Base-by-base conservation (phyloP, 2,888 invertebrate species). In the Xylota sylvarum region DNA sequence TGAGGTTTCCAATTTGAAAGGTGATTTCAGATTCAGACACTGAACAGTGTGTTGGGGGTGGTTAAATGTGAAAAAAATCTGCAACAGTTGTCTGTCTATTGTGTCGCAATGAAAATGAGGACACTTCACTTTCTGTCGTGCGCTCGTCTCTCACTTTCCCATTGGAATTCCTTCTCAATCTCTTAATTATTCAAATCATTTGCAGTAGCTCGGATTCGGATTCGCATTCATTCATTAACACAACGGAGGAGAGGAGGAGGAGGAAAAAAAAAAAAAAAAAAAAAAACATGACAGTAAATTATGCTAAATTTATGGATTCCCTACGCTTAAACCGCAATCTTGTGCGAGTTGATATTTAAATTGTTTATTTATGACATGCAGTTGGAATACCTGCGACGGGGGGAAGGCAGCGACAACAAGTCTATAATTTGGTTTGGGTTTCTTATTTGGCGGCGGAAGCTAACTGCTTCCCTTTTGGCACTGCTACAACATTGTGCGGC, bases 261-360 rank as follows among this genome's bases (percentile, higher is more conserved):
- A 48, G 37, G n/a, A 55, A 48, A 64, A n/a, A 27, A 32, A 64
- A 32, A 56, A 76, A 10, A 10, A n/a, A 48, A 35, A 43, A 35
- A 48, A 30, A 50, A 37, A 55, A 23, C 73, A 73, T 48, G 79
- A 23, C 74, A 56, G 70, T 62, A 72, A 81, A 72, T 81, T 72
- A 85, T 85, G 81, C 60, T 85, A 72, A 77, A 81, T 62, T 81
- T 72, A 85, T 81, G 80, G 65, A 65, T 80, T 80, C 62, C 58
- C 55, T 73, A 58, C 52, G 3, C 32, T 27, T 30, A 40, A 70
- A 62, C 48, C 27, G 50, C 72, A 85, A 67, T 84, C 60, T 65
- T 65, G 69, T 19, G 64, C 72, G 30, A 79, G 55, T 48, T 79
- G 60, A 73, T 73, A 55, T 73, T 65, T 62, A 40, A 79, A 69